A percentile compares a stretch with the other conserved stretches of the same genome.
Conservation (phyloP, 2,113 vertebrate genomes). For the Pseudopipra pipra region DNA sequence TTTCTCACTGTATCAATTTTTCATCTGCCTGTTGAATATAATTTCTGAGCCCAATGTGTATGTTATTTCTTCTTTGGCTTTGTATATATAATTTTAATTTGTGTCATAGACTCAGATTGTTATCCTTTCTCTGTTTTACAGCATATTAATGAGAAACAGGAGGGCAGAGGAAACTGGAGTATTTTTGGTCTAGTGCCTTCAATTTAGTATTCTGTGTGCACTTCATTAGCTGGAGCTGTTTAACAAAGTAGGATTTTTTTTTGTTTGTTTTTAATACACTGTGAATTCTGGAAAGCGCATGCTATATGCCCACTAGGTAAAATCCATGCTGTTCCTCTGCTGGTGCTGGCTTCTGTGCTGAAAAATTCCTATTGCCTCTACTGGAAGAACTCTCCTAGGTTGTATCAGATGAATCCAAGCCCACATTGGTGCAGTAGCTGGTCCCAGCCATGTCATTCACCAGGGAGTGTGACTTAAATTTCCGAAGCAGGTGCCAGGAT, state of each 20-base stretch:
- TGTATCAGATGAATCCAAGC: not conserved
- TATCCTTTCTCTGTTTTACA: not conserved
- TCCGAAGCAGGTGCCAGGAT: not conserved
- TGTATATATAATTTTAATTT: conserved; percentile 22
- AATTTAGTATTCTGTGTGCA: not conserved
- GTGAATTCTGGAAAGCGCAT: not conserved
- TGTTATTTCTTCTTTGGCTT: conserved; percentile 34
- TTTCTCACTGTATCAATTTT: not conserved
- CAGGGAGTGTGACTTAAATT: rapidly evolving
- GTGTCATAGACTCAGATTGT: not conserved
- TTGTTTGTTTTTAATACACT: not conserved
- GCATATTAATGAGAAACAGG: conserved; percentile 23
- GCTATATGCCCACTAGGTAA: not conserved
- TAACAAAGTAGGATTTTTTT: not conserved
- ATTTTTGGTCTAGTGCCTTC: conserved; percentile 20
- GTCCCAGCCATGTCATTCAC: rapidly evolving
- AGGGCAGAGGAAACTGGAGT: not conserved
- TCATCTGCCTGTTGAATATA: conserved; percentile 21
- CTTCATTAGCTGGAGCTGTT: conserved; percentile 2
- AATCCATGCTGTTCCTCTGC: not conserved
- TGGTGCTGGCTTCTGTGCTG: not conserved
- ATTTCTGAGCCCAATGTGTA: conserved; percentile 29
- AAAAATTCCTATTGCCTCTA: not conserved
- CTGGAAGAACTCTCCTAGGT: not conserved
- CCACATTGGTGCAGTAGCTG: not conserved